phyloP scores from a whole-genome alignment of 2,888 invertebrate genomes.

The Troilus luridus region DNA sequence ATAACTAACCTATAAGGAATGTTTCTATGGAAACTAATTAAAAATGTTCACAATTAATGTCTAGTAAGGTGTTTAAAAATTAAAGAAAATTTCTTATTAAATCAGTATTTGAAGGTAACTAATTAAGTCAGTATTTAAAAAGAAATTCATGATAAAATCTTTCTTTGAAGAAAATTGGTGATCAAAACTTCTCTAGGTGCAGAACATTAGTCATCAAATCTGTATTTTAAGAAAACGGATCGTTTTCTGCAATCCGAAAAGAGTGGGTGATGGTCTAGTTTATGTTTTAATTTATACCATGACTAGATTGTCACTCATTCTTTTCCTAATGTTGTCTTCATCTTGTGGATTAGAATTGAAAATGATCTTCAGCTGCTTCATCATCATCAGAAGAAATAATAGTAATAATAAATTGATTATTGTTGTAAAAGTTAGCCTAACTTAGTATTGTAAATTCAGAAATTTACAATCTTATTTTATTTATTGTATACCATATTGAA shows the following conservation, averaged over 20 bases:
- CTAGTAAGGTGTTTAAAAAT: no score
- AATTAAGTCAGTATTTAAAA: no score
- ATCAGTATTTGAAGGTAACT: no score
- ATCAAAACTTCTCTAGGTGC: no score
- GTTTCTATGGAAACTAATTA: no score
- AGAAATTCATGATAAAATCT: no score
- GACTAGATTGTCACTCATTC: constrained; percentile 65
- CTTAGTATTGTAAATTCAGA: not conserved
- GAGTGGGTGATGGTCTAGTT: constrained; percentile 63
- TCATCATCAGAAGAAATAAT: not conserved
- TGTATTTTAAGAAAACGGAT: not conserved
- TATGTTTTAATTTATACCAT: constrained; percentile 61
- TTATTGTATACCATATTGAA: not conserved
- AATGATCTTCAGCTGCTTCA: not conserved
- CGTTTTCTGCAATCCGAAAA: constrained; percentile 56
- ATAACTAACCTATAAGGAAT: no score
- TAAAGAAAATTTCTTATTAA: no score
- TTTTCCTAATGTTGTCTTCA: constrained; percentile 60
- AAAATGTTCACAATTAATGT: no score
- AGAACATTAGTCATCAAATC: not conserved
- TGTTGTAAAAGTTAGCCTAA: not conserved
- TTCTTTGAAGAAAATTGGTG: no score
- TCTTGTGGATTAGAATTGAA: not conserved
- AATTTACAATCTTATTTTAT: not conserved
- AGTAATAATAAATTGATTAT: not conserved